Conservation (phyloP, 2,113 vertebrate species). For the Phoxinus phoxinus region DNA sequence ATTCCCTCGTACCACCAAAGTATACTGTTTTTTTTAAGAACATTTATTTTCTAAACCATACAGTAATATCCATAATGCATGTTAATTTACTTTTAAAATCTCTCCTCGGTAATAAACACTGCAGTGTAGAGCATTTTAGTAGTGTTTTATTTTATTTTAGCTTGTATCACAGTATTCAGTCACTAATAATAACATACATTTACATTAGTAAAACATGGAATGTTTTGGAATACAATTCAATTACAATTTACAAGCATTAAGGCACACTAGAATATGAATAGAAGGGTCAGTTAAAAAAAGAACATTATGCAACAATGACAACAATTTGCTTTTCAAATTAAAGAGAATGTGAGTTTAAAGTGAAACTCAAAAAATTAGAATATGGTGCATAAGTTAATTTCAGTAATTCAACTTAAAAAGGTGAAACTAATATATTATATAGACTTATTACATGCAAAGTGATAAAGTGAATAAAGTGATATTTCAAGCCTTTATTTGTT, state of each 20-base stretch:
- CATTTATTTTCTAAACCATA: not conserved
- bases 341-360: not conserved
- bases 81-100: not conserved
- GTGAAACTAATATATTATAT: too few species aligned
- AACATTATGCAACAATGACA: not conserved
- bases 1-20: not conserved
- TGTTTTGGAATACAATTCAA: not conserved
- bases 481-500: too few species aligned
- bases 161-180: not conserved
- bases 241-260: not conserved
- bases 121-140: not conserved
- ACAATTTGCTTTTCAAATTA: not conserved
- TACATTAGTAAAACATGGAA: conserved; percentile 23
- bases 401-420: too few species aligned
- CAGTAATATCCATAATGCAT: not conserved
- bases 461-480: too few species aligned
- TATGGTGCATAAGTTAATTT: too few species aligned
- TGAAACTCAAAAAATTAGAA: too few species aligned
- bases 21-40: not conserved
- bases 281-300: not conserved
- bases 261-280: not conserved
- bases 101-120: not conserved
- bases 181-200: not conserved
- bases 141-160: not conserved
- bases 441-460: too few species aligned